phyloP scores from a whole-genome alignment of 2,113 vertebrate genomes.

The Protobothrops flavoviridis region DNA sequence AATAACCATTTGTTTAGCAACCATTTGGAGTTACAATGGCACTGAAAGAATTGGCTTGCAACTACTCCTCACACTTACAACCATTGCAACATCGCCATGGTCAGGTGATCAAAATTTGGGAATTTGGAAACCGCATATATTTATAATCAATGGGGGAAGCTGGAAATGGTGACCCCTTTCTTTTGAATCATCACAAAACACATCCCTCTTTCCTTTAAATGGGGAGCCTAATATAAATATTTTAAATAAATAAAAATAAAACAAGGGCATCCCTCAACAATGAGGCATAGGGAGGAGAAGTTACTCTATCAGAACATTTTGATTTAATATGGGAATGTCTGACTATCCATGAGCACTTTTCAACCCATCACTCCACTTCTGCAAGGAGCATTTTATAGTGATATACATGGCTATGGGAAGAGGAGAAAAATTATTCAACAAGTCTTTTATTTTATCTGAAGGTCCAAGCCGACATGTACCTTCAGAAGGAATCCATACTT shows the following conservation, averaged over 20 bases:
- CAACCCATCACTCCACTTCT: not conserved
- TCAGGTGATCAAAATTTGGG: not conserved
- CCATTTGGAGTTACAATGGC: not conserved
- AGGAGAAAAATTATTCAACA: not conserved
- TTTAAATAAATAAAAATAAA: not conserved
- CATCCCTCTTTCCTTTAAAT: not conserved
- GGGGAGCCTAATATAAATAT: not conserved
- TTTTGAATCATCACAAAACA: not conserved
- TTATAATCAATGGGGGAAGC: not conserved
- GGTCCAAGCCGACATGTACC: not conserved
- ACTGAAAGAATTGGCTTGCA: not conserved
- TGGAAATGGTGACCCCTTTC: not conserved
- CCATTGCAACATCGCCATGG: not conserved
- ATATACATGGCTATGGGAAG: not conserved
- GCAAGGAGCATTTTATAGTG: not conserved
- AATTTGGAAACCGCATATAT: not conserved
- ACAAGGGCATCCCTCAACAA: not conserved
- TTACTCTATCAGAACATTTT: not conserved
- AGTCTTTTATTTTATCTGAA: not conserved
- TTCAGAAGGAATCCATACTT: not conserved
- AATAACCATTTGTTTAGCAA: not conserved
- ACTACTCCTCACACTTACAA: not conserved
- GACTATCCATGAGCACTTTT: not conserved
- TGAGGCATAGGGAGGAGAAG: not conserved
- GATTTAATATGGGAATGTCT: not conserved